phyloP scores from a whole-genome alignment of 2,797 vertebrate genomes.

The Craterocephalus amniculus region DNA sequence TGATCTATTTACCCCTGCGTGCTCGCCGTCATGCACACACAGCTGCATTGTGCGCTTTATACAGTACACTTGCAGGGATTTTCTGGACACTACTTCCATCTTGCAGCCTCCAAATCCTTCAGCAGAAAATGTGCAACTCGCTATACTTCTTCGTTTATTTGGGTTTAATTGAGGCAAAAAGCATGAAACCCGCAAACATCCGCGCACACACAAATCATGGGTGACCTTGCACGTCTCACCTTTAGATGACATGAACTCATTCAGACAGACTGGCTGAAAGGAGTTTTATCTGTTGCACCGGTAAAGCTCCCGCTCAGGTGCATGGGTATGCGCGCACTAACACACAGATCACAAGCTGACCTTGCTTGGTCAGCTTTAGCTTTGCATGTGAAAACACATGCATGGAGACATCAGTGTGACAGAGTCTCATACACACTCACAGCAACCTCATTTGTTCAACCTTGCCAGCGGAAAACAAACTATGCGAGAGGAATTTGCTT shows the following conservation, averaged over 20 bases:
- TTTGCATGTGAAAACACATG: constrained; percentile 27
- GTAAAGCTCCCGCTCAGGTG: constrained; percentile 33
- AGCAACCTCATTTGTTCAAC: constrained; percentile 53
- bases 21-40: neutral
- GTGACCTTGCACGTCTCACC: constrained; percentile 45
- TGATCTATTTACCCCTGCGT: constrained; percentile 27
- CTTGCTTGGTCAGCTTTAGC: constrained; percentile 55
- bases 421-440: neutral
- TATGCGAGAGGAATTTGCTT: constrained; percentile 33
- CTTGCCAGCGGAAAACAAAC: constrained; percentile 49
- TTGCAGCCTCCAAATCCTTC: neutral
- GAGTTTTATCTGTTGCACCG: constrained; percentile 32
- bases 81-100: neutral
- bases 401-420: constrained; percentile 10
- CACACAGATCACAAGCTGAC: constrained; percentile 30
- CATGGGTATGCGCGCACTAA: neutral
- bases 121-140: neutral
- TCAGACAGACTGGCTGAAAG: constrained; percentile 36
- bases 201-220: neutral
- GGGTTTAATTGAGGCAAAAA: neutral
- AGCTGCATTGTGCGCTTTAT: neutral
- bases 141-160: neutral
- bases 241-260: constrained; percentile 38
- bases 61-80: constrained; percentile 10
- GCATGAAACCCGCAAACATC: constrained; percentile 4